phyloP scores from a whole-genome alignment of 2,797 vertebrate genomes.

The Poeciliopsis paucimaculata region DNA sequence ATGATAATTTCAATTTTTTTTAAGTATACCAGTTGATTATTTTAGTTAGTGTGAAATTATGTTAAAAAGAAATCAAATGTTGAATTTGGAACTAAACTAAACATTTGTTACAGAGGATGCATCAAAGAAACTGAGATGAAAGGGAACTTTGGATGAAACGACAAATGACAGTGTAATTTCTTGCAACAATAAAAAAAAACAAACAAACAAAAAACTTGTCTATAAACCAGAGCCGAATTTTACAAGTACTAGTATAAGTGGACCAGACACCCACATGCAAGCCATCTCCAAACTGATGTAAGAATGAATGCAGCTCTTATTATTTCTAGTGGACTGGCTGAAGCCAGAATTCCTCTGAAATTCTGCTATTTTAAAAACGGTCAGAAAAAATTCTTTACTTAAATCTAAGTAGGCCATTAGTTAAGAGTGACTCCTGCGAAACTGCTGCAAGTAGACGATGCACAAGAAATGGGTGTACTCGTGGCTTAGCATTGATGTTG shows the following conservation, averaged over 20 bases:
- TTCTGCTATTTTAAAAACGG: slow-evolving; percentile 23
- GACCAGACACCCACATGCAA: slow-evolving; percentile 3
- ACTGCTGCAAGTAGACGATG: slow-evolving; percentile 35
- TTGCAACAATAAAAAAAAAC: slow-evolving; percentile 38
- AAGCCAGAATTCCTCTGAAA: slow-evolving; percentile 30
- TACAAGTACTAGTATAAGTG: slow-evolving; percentile 6
- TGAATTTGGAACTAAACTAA: slow-evolving; percentile 12
- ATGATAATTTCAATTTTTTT: background rate
- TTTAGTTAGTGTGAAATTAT: background rate
- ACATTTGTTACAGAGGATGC: slow-evolving; percentile 9
- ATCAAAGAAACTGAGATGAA: slow-evolving; percentile 44
- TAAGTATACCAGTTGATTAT: background rate
- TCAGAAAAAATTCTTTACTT: slow-evolving; percentile 18
- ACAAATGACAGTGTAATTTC: slow-evolving; percentile 35
- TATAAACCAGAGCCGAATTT: slow-evolving; percentile 5
- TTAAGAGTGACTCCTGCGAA: slow-evolving; percentile 43
- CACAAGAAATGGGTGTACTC: slow-evolving; percentile 42
- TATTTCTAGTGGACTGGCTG: slow-evolving; percentile 21
- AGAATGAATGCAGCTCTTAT: slow-evolving; percentile 11
- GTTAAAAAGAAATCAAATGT: slow-evolving; percentile 14
- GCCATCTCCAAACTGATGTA: slow-evolving; percentile 26
- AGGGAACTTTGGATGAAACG: slow-evolving; percentile 38
- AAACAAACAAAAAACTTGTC: slow-evolving; percentile 20
- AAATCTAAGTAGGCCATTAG: slow-evolving; percentile 63
- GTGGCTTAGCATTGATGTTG: slow-evolving; percentile 67